phyloP scores from a whole-genome alignment of 2,888 invertebrate species.

The Holacanthella duospinosa region DNA sequence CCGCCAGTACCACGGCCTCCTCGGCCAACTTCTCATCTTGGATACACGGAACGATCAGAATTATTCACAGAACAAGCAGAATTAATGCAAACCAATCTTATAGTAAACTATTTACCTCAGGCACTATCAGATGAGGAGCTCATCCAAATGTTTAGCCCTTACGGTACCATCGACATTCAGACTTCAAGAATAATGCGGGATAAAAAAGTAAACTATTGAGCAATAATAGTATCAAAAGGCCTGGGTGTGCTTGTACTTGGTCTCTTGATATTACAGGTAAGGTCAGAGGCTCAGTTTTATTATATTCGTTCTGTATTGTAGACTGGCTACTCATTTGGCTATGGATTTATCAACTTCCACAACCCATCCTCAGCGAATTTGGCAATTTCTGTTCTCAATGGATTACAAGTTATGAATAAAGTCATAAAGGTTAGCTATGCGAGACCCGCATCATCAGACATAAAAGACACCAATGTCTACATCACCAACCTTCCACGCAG shows the following conservation, averaged over 20 bases:
- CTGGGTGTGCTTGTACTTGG: background rate
- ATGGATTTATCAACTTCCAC: slow-evolving; percentile 86
- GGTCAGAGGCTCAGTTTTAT: background rate
- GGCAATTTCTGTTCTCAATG: slow-evolving; percentile 79
- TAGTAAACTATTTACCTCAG: slow-evolving; percentile 91
- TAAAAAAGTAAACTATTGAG: slow-evolving; percentile 53
- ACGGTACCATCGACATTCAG: slow-evolving; percentile 79
- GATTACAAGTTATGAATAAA: slow-evolving; percentile 70
- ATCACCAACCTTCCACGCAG: slow-evolving; percentile 70
- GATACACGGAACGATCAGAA: too few relatives aligned
- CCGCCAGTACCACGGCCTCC: background rate
- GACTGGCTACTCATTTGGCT: slow-evolving; percentile 93
- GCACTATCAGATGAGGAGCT: slow-evolving; percentile 84
- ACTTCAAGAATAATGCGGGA: slow-evolving; percentile 88
- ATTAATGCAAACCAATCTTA: slow-evolving; percentile 54
- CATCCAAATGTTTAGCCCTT: slow-evolving; percentile 73
- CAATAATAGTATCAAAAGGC: too few relatives aligned
- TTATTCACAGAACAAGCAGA: too few relatives aligned
- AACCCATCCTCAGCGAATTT: slow-evolving; percentile 72
- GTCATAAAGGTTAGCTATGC: slow-evolving; percentile 87
- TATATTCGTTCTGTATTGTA: slow-evolving; percentile 39
- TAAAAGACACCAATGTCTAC: slow-evolving; percentile 84
- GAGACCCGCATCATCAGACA: slow-evolving; percentile 78
- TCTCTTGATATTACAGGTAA: too few relatives aligned
- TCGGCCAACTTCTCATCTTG: background rate